Evolutionary conservation across 2,113 vertebrate genomes (phyloP).

Genomic region (mouse (Mus musculus)): DNA sequence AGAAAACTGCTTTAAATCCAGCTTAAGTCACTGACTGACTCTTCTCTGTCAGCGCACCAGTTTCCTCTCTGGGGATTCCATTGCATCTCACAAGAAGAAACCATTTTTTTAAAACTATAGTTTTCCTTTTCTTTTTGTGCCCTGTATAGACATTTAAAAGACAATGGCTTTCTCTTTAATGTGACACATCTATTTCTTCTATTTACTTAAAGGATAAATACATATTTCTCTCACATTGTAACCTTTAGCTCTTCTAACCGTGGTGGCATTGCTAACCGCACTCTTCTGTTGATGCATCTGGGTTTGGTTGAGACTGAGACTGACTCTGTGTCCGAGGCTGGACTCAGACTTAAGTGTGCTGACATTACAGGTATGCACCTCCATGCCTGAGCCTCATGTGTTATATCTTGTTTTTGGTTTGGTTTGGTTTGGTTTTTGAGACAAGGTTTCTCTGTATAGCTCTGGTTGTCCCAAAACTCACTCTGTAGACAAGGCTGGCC

Average conservation of each 20-base stretch:
- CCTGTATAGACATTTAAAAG: conserved; percentile 9
- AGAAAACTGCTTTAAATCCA: not conserved
- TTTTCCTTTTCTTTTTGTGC: conserved; percentile 5
- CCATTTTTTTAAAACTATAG: not conserved
- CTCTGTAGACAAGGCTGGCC: not conserved
- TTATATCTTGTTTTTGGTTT: conserved; percentile 64
- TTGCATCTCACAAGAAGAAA: not conserved
- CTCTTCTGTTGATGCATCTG: not conserved
- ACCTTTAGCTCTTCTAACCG: conserved; percentile 62
- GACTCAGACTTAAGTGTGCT: not conserved
- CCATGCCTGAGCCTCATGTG: conserved; percentile 68
- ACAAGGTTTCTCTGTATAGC: not conserved
- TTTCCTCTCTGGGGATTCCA: not conserved
- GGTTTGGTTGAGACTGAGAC: not conserved
- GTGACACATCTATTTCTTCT: conserved; percentile 45
- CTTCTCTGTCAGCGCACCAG: not conserved
- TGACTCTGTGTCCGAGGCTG: not conserved
- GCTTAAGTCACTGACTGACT: not conserved
- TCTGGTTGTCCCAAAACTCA: not conserved
- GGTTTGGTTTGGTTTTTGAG: not conserved
- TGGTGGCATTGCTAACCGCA: not conserved
- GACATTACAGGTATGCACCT: too few relatives aligned
- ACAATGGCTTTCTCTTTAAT: not conserved
- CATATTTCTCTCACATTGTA: conserved; percentile 54
- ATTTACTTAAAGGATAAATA: not conserved